These are phyloP conservation scores for Solenopsis invicta DNA, from an alignment of 1,140 invertebrate species.

Conservation along the genomic window DNA sequence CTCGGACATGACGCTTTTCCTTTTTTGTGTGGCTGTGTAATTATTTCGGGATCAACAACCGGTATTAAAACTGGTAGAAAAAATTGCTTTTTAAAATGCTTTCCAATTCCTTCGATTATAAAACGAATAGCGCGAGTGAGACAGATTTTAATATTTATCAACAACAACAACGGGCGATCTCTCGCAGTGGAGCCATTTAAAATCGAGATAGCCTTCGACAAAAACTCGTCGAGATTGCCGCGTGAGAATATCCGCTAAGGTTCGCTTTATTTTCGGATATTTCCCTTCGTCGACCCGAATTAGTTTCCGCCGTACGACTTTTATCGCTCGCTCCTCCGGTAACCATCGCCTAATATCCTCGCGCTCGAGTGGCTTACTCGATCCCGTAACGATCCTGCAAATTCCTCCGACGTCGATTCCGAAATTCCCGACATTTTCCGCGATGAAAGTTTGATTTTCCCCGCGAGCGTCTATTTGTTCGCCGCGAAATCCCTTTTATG, in stretches of 20 bases:
- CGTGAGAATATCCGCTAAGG: conserved; percentile 48
- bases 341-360: conserved; percentile 70
- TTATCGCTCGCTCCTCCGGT: conserved; percentile 69
- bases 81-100: background rate
- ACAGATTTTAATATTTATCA: background rate
- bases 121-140: background rate
- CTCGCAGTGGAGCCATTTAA: conserved; percentile 28
- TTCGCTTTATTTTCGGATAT: conserved; percentile 69
- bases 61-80: background rate
- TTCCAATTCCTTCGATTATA: background rate
- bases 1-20: too few relatives aligned
- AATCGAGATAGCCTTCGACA: conserved; percentile 49
- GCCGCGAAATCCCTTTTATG: conserved; percentile 22
- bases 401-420: conserved; percentile 65
- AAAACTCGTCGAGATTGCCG: background rate
- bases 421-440: conserved; percentile 66
- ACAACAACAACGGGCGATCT: background rate
- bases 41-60: background rate
- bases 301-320: conserved; percentile 71
- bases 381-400: conserved; percentile 65
- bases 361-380: conserved; percentile 56
- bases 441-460: conserved; percentile 72
- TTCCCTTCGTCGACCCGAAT: conserved; percentile 53
- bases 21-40: too few relatives aligned
- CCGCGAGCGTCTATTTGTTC: conserved; percentile 45